Evolutionary conservation across 2,797 vertebrate genomes (phyloP).

Genomic region (Enteromius argenteus): DNA sequence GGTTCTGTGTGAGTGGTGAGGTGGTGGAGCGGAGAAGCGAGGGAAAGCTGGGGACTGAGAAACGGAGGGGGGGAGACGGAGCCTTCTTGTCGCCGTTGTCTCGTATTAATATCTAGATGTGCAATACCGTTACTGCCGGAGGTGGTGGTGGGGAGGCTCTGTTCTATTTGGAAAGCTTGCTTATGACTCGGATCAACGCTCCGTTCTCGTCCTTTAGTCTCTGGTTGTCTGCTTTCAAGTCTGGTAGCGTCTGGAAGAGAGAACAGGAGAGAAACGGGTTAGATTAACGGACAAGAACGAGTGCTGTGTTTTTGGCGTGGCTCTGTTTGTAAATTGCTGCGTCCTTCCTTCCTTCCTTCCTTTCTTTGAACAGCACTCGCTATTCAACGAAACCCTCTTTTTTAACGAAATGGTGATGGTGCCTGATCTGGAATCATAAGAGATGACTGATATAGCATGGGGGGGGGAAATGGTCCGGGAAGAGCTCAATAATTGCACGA

Average conservation of each 20-base stretch:
- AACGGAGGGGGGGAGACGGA: constrained; percentile 35
- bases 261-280: constrained; percentile 62
- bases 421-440: not conserved
- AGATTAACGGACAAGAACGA: constrained; percentile 58
- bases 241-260: constrained; percentile 92
- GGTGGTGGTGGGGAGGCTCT: constrained; percentile 57
- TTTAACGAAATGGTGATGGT: constrained; percentile 17
- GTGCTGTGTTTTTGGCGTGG: not conserved
- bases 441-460: not conserved
- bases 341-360: not conserved
- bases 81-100: constrained; percentile 78
- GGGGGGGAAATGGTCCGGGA: not conserved
- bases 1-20: constrained; percentile 78
- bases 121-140: constrained; percentile 89
- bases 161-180: constrained; percentile 99
- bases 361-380: not conserved
- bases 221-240: constrained; percentile 99
- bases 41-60: constrained; percentile 20
- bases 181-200: constrained; percentile 99
- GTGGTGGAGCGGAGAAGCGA: constrained; percentile 26
- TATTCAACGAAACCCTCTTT: constrained; percentile 5
- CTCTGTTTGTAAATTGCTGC: not conserved
- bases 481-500: not conserved
- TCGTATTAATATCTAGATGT: constrained; percentile 87
- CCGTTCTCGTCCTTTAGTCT: constrained; percentile 99